Evolutionary conservation across 2,797 vertebrate genomes (phyloP), one percentile per base, ranked within the genome.

Genomic region (Lutjanus argentimaculatus): DNA sequence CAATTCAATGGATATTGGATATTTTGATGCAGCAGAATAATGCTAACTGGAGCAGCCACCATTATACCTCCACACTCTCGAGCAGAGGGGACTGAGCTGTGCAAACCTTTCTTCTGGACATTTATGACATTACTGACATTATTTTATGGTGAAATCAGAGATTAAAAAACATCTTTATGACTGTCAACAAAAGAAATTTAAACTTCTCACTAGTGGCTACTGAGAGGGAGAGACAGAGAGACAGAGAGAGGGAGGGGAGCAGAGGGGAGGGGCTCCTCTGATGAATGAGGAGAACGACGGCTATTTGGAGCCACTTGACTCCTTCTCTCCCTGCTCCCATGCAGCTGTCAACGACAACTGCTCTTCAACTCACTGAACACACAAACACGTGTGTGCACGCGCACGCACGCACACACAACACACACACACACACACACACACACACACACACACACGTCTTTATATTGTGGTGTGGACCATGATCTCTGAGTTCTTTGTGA

Each of bases 261-360:
- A 46, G 77, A 63, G 67, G 25, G 46, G 77, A 30, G 65, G 61
- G 80, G 79, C 46, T 15, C n/a, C 86, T 84, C 88, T 84, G 87
- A 85, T 92, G 91, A 92, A 92, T 89, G 91, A 93, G 86, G 88
- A 90, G 93, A 95, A 95, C 95, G 94, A 90, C 75, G 94, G 93
- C 91, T 96, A 96, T 95, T 95, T 90, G 88, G 91, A 94, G 94
- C 96, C 96, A 96, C 96, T 97, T 96, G 97, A 97, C 96, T 94
- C 91, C 76, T 80, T 93, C 93, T 75, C 85, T 93, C 95, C 45
- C 80, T 94, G 92, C 88, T 95, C 94, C 91, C 93, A 62, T 94
- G 96, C 98, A 99, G 97, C 97, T 99, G 98, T 97, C 97, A 89
- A 45, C 73, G 95, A 97, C 98, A 99, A 97, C 97, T 99, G 98